A percentile compares a stretch with the other conserved stretches of the same genome.
These are phyloP conservation scores for Aspidoscelis tigris DNA, from an alignment of 2,113 vertebrate species.

Conservation along the genomic window DNA sequence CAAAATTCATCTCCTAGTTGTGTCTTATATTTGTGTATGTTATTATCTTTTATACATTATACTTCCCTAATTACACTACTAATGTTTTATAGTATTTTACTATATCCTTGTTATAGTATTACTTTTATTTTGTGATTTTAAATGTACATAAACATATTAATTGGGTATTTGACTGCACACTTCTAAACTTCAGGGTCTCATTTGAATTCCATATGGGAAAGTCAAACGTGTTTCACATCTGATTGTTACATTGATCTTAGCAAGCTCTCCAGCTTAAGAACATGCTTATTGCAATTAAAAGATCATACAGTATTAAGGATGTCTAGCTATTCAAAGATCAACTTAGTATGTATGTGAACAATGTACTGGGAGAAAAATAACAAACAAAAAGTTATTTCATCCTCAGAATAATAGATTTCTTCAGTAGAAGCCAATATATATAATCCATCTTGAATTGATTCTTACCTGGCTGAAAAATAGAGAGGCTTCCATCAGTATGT, in stretches of 20 bases:
- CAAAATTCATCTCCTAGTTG: no score
- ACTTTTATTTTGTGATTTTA: no score
- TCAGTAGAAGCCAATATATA: background rate
- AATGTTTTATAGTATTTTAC: no score
- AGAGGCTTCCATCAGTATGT: conserved; percentile 94
- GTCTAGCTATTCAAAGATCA: background rate
- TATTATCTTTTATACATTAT: no score
- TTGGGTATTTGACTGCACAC: no score
- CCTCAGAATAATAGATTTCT: background rate
- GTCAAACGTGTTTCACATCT: no score
- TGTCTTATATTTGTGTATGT: no score
- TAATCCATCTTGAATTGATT: conserved; percentile 1
- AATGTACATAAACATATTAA: no score
- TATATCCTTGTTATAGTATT: no score
- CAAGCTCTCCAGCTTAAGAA: background rate
- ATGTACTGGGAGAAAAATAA: background rate
- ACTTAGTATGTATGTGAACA: background rate
- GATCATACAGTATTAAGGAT: background rate
- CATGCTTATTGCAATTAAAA: background rate
- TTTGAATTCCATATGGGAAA: background rate
- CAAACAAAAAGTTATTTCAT: background rate
- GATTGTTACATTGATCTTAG: background rate
- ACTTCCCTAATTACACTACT: no score
- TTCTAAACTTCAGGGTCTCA: background rate
- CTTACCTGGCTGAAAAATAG: conserved; percentile 94